A percentile compares a stretch with the other conserved stretches of the same genome.
Conservation (phyloP, 1,140 invertebrate species). For the Bilobella aurantiaca region DNA sequence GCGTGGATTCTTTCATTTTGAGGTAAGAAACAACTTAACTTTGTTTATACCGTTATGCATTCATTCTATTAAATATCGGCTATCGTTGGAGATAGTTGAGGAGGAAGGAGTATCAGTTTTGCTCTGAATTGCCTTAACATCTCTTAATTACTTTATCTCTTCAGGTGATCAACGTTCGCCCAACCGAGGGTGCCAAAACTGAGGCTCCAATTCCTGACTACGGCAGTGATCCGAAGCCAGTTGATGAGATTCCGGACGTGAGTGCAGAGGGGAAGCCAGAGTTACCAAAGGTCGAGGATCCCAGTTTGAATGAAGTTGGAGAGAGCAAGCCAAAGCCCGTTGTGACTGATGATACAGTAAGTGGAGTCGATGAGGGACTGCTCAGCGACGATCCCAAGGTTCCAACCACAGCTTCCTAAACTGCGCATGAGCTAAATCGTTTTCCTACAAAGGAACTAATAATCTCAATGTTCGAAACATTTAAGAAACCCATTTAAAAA, state of each 20-base stretch:
- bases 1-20: slow-evolving; percentile 32
- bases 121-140: background rate
- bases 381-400: background rate
- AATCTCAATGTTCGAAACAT: too few species aligned
- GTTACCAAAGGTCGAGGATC: slow-evolving; percentile 14
- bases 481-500: too few species aligned
- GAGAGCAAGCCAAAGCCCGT: background rate
- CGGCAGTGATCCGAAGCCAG: slow-evolving; percentile 2
- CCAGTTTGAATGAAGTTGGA: slow-evolving; percentile 26
- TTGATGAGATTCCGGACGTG: background rate
- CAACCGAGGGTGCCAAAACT: background rate
- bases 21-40: too few species aligned
- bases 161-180: slow-evolving; percentile 23
- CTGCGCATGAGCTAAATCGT: background rate
- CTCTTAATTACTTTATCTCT: background rate
- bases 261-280: background rate
- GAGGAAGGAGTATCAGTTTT: too few species aligned
- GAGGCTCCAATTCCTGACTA: background rate
- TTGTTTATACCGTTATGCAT: too few species aligned
- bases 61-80: too few species aligned
- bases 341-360: background rate
- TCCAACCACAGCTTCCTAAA: background rate
- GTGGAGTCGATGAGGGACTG: slow-evolving; percentile 23
- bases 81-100: too few species aligned
- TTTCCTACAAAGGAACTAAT: too few species aligned